Evolutionary conservation across 2,888 invertebrate genomes (phyloP).

Genomic region (Ormia ochracea): DNA sequence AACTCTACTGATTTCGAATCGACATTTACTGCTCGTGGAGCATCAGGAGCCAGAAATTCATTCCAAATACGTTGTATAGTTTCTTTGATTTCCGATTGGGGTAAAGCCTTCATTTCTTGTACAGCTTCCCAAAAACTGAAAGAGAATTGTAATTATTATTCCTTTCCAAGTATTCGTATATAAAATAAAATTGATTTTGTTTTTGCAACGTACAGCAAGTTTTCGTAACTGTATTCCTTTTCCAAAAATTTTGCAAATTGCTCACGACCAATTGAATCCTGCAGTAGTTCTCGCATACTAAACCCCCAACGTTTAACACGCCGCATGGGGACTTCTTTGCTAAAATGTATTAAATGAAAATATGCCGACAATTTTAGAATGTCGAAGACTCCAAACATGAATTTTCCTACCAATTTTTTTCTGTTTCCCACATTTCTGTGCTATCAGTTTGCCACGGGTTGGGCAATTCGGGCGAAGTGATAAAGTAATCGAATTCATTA

Average conservation of each 20-base stretch:
- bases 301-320: slow-evolving; percentile 98
- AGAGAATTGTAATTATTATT: not conserved
- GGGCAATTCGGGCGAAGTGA: slow-evolving; percentile 93
- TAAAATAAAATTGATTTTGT: not conserved
- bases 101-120: slow-evolving; percentile 92
- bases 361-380: not conserved
- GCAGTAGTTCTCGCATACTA: slow-evolving; percentile 93
- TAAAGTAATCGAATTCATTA: slow-evolving; percentile 95
- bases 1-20: slow-evolving; percentile 93
- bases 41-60: slow-evolving; percentile 95
- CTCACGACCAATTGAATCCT: slow-evolving; percentile 96
- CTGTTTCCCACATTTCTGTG: slow-evolving; percentile 98
- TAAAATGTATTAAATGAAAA: slow-evolving; percentile 69
- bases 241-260: slow-evolving; percentile 97
- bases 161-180: no score
- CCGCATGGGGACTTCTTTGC: slow-evolving; percentile 94
- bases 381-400: not conserved
- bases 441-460: slow-evolving; percentile 99
- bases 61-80: slow-evolving; percentile 92
- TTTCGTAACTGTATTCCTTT: slow-evolving; percentile 99
- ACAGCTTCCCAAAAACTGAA: slow-evolving; percentile 95
- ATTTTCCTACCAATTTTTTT: slow-evolving; percentile 86
- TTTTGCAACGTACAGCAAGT: slow-evolving; percentile 87
- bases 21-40: slow-evolving; percentile 97
- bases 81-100: slow-evolving; percentile 88